Percentiles rank a stretch among this genome's conserved stretches.
These are phyloP conservation scores for Callinectes sapidus DNA, from an alignment of 2,888 invertebrate genomes.

Conservation along the genomic window DNA sequence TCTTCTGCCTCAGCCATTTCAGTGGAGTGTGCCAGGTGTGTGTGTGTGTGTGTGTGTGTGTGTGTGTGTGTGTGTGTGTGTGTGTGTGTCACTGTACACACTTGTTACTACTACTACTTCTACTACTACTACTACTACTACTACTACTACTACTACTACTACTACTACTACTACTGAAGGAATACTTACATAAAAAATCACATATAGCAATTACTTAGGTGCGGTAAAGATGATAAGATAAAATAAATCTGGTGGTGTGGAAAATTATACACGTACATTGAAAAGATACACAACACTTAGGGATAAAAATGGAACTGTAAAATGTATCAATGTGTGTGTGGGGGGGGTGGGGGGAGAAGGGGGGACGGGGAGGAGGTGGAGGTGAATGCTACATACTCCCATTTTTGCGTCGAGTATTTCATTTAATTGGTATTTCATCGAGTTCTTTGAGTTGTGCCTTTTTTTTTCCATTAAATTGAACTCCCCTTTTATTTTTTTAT, in stretches of 20 bases:
- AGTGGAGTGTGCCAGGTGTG: conserved; percentile 7
- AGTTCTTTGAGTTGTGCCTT: neutral
- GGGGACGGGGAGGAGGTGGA: neutral
- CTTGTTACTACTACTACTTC: neutral
- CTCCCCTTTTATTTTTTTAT: neutral
- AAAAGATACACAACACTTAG: too few species aligned
- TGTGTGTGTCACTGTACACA: neutral
- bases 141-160: neutral
- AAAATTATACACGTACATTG: too few species aligned
- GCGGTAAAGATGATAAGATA: too few species aligned
- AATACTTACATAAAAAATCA: neutral
- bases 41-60: neutral
- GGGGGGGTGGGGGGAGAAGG: neutral
- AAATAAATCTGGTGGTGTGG: too few species aligned
- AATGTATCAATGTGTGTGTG: neutral
- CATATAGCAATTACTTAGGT: too few species aligned
- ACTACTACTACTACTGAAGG: neutral
- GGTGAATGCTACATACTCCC: neutral
- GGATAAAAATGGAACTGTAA: too few species aligned
- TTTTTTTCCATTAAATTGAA: neutral
- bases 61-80: neutral
- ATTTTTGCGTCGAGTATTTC: neutral
- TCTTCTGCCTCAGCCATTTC: neutral
- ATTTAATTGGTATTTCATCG: conserved; percentile 1
- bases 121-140: conserved; percentile 20